Evolutionary conservation across 2,113 vertebrate species (phyloP), one percentile per base, ranked within the genome.

Genomic region (Heterotis niloticus): DNA sequence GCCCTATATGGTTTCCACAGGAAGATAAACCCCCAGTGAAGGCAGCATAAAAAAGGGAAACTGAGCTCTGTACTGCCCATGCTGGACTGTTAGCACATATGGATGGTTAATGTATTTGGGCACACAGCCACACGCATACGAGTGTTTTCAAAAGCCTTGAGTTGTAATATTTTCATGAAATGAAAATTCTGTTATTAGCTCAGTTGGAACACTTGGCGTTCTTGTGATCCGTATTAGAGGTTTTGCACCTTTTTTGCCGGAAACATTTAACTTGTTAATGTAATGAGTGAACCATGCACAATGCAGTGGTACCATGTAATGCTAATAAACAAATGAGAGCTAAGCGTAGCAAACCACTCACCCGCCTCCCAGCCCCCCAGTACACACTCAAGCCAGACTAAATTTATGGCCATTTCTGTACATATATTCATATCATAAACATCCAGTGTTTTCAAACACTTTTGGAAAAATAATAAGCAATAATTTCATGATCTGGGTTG

Each of bases 91-190:
- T 18, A 71, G 67, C 28, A n/a, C 57, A 51, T 57, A 23, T 24
- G 64, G 28, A 54, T 10, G 56, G 57, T 74, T 62, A 12, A 52
- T 78, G 52, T 10, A 26, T 69, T 68, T 67, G 9, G 28, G 57
- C 52, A 78, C 20, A 28, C n/a, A 23, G 18, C 34, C 7, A 17
- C 56, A n/a, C n/a, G 12, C 24, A 7, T n/a, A 73, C 9, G 71
- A 52, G 71, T 56, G 23, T 13, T 78, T 52, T 67, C 13, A 67
- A 77, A 44, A 56, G 76, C 51, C 64, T 77, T 67, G 64, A 17
- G 51, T 56, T 28, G n/a, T 65, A 67, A 56, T 66, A 56, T 66
- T 59, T 60, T 75, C 24, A 5, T n/a, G 24, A 57, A 29, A 60
- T 60, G 57, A 26, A 44, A 14, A 3, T 17, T 73, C 26, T 20